These are phyloP conservation scores for Anastatus disparis DNA, from an alignment of 1,140 invertebrate species.

Conservation along the genomic window DNA sequence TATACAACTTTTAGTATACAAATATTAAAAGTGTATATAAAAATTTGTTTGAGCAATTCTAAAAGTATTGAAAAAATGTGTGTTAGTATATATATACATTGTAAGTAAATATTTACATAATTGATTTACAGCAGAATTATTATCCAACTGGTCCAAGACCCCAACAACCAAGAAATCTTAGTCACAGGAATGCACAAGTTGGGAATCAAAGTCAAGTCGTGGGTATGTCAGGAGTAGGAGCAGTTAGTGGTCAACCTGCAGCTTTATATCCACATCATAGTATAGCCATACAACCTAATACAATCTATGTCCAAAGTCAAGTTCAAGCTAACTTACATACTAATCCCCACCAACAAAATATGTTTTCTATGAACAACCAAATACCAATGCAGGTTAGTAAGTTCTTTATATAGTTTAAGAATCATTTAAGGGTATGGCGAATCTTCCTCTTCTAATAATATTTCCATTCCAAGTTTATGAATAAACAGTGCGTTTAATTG, in stretches of 20 bases:
- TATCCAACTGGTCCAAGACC: conserved; percentile 52
- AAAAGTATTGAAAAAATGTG: too few species aligned
- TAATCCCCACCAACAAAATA: conserved; percentile 51
- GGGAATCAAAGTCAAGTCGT: conserved; percentile 52
- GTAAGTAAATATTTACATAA: too few species aligned
- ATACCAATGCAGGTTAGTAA: conserved; percentile 52
- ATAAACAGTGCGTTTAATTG: too few species aligned
- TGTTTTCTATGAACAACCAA: conserved; percentile 54
- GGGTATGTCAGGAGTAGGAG: conserved; percentile 52
- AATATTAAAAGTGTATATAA: too few species aligned
- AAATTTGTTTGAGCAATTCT: too few species aligned
- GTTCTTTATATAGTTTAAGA: not conserved
- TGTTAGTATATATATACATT: too few species aligned
- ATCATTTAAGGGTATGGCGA: too few species aligned
- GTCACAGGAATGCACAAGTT: conserved; percentile 55
- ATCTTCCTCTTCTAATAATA: too few species aligned
- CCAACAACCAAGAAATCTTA: conserved; percentile 54
- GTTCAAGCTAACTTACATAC: conserved; percentile 51
- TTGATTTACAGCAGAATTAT: conserved; percentile 48
- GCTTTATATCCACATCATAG: conserved; percentile 55
- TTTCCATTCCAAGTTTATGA: too few species aligned
- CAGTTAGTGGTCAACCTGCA: conserved; percentile 54
- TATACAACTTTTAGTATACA: too few species aligned
- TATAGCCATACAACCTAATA: conserved; percentile 48
- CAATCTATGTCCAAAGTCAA: conserved; percentile 54